Evolutionary conservation across 2,113 vertebrate genomes (phyloP), one percentile per base, ranked within the genome.

Genomic region (Ahaetulla prasina): DNA sequence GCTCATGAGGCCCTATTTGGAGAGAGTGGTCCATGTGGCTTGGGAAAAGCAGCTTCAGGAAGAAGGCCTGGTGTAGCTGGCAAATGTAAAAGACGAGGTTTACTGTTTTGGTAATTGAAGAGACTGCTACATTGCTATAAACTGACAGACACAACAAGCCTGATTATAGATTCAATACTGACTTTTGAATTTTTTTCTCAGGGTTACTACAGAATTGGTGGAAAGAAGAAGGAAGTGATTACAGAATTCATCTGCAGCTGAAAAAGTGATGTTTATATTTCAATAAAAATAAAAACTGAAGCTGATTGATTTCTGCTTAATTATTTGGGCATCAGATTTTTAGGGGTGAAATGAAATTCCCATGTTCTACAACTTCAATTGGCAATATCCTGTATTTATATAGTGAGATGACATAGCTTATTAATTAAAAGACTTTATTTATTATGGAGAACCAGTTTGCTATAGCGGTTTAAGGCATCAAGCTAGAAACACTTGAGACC

Each of bases 141-240:
- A 47, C 3, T 90, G 3, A 9, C 45, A 6, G 22, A 52, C n/a
- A 90, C 20, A 80, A 74, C 11, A 74, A 74, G 9, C 30, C 30
- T 35, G 3, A 52, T 45, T 35, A 89, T 85, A 43, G 5, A 87
- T 7, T 27, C 16, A 86, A 85, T 47, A 84, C 50, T 54, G 20
- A 39, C 14, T 49, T 52, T 91, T 22, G 14, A 25, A 16, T 2
- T 39, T 35, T 23, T 84, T 92, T 85, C 89, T 0, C 93, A 98
- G 98, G 98, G 97, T 35, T 98, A 98, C 96, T 98, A 98, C 96
- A 98, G 99, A 97, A 98, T 98, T 85, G 94, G 98, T 94, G 98
- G 98, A 47, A 99, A 99, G 95, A 98, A 98, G 52, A 98, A 98
- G 52, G 97, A 98, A 96, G 98, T 98, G 98, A 91, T 98, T 98